Base-by-base conservation (phyloP, 1,140 invertebrate species). In the Zaprionus vittiger region DNA sequence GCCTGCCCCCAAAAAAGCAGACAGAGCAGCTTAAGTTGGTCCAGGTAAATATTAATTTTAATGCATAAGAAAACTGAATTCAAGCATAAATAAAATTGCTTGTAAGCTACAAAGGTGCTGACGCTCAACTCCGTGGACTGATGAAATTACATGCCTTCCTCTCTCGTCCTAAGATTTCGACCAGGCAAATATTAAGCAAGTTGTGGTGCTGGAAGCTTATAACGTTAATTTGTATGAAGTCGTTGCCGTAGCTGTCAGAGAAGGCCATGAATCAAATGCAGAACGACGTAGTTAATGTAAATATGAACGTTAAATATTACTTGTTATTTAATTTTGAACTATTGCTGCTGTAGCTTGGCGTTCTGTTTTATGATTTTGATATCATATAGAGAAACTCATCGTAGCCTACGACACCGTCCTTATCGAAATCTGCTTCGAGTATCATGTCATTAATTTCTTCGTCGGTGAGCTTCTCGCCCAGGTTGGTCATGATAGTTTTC, bases 371-470 rank as follows among this genome's bases (percentile, higher is more conserved):
- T 47, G 80, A 87, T 17, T 86, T 83, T 24, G 65, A 71, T 11
- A 90, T 90, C 74, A 91, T 89, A 49, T 73, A 82, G 7, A 91
- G 84, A 37, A 91, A 91, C 95, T 95, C 91, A 94, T 96, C 96
- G 92, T 97, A 97, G 93, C 97, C 97, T 81, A 97, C 96, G 95
- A 96, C 96, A 81, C 97, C 97, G 91, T 99, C 98, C 0, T 97
- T 97, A 93, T 98, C 97, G 0, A 97, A 93, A 94, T 99, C 98
- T 17, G 97, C 98, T 93, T 98, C 99, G 55, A 97, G 98, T 41
- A 87, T 87, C 84, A 87, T 87, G 11, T 87, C 84, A 6, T 89
- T 85, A 5, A 87, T 87, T 41, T 87, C 84, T 47, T 87, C 84
- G 14, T 87, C 84, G 28, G 81, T 89, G 1, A 87, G 47, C 37